Base-by-base conservation (phyloP, 2,113 vertebrate genomes). In the Dicentrarchus labrax region DNA sequence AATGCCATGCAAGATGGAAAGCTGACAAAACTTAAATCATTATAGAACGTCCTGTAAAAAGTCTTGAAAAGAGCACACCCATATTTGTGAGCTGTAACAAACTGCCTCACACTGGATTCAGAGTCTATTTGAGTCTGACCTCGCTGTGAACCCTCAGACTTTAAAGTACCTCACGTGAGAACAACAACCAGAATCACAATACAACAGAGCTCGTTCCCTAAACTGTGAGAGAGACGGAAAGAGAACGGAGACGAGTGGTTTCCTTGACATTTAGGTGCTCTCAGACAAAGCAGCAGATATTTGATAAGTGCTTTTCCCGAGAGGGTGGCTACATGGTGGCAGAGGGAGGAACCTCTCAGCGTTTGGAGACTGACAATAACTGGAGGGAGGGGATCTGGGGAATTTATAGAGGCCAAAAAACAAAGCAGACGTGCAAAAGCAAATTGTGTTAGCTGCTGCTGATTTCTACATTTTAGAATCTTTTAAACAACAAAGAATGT, bases 81-180 rank as follows among this genome's bases (percentile, higher is more conserved):
- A n/a, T 39, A 47, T 73, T 24, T 70, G 38, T 38, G 15, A 15
- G 38, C 65, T 68, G 59, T n/a, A 60, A 54, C 6, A 30, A 74
- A 60, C 54, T 8, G 75, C 68, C 47, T 86, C 74, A 39, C 22
- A 19, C 11, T 24, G 65, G 57, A 79, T 69, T 76, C 53, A 30
- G 39, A 43, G 62, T 76, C 54, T 85, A 53, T 78, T 72, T 81
- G 53, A 38, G 62, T 81, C 76, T 74, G 82, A 66, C 84, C 86
- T 54, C 50, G 51, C 24, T 5, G 64, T 83, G 82, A 90, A 90
- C 87, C 72, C 57, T 71, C 56, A 30, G 56, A 54, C 24, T 54
- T 30, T 48, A 1, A 72, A 79, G 53, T 22, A 5, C 60, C 59
- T 71, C 24, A 61, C 16, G 13, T 53, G 57, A 76, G 69, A 75